Evolutionary conservation across 1,140 invertebrate species (phyloP).

Genomic region (Hetaerina americana): DNA sequence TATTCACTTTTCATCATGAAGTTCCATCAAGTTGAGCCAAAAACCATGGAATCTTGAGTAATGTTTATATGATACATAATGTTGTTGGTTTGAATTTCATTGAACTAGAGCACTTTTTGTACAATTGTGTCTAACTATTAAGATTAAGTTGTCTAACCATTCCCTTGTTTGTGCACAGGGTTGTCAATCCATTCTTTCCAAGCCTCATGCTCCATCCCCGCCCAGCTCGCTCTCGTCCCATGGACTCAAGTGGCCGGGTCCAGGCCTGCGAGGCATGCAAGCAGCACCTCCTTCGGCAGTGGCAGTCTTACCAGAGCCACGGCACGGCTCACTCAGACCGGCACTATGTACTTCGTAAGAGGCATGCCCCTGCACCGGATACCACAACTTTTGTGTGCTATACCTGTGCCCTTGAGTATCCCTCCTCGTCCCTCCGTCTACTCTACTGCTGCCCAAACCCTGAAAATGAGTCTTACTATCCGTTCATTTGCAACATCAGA

Average conservation of each 20-base stretch:
- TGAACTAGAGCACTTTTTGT: too few species aligned
- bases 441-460: conserved; percentile 75
- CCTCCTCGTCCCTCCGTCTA: conserved; percentile 53
- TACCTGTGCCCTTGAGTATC: conserved; percentile 67
- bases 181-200: conserved; percentile 58
- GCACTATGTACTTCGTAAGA: conserved; percentile 63
- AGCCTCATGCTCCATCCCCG: conserved; percentile 69
- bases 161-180: background rate
- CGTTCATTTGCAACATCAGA: conserved; percentile 65
- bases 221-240: conserved; percentile 51
- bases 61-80: too few species aligned
- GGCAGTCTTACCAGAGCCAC: conserved; percentile 47
- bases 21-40: too few species aligned
- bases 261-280: conserved; percentile 65
- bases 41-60: too few species aligned
- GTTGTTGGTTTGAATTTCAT: too few species aligned
- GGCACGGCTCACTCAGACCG: conserved; percentile 60
- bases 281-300: conserved; percentile 67
- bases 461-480: conserved; percentile 71
- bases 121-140: too few species aligned
- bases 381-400: conserved; percentile 74
- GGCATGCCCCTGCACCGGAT: conserved; percentile 47
- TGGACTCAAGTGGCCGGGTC: conserved; percentile 30
- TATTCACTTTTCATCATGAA: too few species aligned
- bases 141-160: too few species aligned